Percentiles rank a stretch among this genome's conserved stretches.
Conservation (phyloP, 2,888 invertebrate species). For the Stenchaetothrips biformis region DNA sequence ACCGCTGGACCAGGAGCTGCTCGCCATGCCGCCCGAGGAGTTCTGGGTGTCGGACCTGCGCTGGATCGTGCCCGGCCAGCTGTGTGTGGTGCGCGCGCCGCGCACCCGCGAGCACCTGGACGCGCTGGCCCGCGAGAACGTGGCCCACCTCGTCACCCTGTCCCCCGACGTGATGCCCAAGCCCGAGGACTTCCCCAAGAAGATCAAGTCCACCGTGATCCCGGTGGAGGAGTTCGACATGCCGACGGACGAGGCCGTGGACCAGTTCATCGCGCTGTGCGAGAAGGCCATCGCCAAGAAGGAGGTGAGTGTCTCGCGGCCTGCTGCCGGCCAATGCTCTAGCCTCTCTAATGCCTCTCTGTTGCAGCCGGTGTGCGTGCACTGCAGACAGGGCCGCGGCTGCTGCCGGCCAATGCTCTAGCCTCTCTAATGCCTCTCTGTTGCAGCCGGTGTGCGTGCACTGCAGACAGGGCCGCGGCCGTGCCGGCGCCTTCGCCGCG, state of each 20-base stretch:
- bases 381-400: conserved; percentile 8
- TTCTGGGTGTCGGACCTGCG: conserved; percentile 22
- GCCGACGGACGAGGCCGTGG: conserved; percentile 10
- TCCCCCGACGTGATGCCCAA: conserved; percentile 3
- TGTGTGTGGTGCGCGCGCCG: conserved; percentile 14
- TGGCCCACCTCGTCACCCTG: neutral
- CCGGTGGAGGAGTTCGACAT: conserved; percentile 17
- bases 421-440: neutral
- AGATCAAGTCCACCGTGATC: conserved; percentile 14
- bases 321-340: neutral
- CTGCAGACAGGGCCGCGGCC: conserved; percentile 7
- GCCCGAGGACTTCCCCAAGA: conserved; percentile 20
- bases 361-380: conserved; percentile 11
- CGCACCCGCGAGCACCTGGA: neutral
- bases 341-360: neutral
- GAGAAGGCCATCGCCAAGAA: neutral
- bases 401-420: too few species aligned
- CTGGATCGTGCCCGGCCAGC: neutral
- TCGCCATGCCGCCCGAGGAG: conserved; percentile 6
- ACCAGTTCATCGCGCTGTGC: conserved; percentile 14
- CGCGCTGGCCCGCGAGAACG: neutral
- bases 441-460: conserved; percentile 11
- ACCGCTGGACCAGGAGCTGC: neutral
- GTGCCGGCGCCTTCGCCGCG: conserved; percentile 3
- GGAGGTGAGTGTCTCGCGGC: neutral